These are phyloP conservation scores for Indri indri DNA, from an alignment of 2,113 vertebrate genomes.

Conservation along the genomic window DNA sequence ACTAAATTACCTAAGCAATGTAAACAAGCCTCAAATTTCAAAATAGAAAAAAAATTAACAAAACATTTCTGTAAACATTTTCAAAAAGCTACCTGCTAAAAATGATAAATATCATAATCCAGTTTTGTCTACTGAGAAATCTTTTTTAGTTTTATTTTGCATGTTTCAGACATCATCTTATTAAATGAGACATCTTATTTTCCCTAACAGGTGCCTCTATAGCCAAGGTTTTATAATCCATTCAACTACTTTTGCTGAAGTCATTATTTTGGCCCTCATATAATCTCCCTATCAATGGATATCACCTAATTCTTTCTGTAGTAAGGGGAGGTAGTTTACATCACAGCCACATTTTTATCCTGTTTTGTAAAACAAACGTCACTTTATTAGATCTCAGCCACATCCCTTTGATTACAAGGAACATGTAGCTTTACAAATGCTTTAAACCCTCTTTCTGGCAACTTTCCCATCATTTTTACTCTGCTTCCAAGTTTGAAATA, in stretches of 20 bases:
- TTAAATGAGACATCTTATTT: not conserved
- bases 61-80: constrained; percentile 63
- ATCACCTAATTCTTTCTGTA: not conserved
- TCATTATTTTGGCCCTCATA: not conserved
- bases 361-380: not conserved
- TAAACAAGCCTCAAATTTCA: constrained; percentile 66
- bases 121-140: constrained; percentile 10
- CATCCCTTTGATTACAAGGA: constrained; percentile 1
- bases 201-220: not conserved
- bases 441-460: not conserved
- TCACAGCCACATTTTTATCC: not conserved
- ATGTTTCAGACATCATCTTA: not conserved
- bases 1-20: constrained; percentile 43
- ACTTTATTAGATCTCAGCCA: not conserved
- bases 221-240: not conserved
- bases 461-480: not conserved
- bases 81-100: constrained; percentile 43
- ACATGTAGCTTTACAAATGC: not conserved
- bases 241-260: not conserved
- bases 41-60: constrained; percentile 45
- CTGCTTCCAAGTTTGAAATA: constrained; percentile 16
- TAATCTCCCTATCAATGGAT: not conserved
- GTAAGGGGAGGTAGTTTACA: not conserved
- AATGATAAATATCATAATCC: not conserved
- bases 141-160: not conserved